Conservation (phyloP, 2,113 vertebrate species). For the Gymnogyps californianus region DNA sequence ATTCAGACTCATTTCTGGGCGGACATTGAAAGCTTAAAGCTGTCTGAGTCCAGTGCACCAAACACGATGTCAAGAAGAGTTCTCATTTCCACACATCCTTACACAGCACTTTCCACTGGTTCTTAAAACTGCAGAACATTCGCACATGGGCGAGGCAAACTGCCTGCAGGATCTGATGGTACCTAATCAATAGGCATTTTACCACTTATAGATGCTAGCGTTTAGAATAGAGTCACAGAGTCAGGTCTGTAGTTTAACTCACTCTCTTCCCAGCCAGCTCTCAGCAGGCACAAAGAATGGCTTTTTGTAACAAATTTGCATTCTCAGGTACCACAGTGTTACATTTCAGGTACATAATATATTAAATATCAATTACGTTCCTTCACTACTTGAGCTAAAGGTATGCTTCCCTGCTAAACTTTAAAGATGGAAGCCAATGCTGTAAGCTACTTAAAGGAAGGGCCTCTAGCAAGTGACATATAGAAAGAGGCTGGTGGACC, state of each 20-base stretch:
- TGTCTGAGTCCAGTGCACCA: not conserved
- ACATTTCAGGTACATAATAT: not conserved
- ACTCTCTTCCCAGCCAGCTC: not conserved
- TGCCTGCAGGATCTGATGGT: constrained; percentile 29
- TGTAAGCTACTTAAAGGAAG: not conserved
- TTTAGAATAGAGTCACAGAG: not conserved
- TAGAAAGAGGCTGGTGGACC: not conserved
- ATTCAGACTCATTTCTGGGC: not conserved
- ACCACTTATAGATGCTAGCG: not conserved
- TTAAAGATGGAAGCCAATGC: not conserved
- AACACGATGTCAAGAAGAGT: not conserved
- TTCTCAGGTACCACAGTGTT: not conserved
- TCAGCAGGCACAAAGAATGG: not conserved
- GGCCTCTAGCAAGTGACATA: not conserved
- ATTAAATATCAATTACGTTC: not conserved
- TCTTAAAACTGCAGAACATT: constrained; percentile 45
- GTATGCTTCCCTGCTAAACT: not conserved
- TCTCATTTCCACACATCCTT: not conserved
- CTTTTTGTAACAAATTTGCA: not conserved
- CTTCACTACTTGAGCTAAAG: not conserved
- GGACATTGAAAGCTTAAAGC: not conserved
- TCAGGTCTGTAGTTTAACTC: not conserved
- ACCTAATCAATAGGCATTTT: constrained; percentile 43
- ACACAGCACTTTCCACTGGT: constrained; percentile 19
- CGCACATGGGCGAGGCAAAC: not conserved